Conservation (phyloP, 2,113 vertebrate genomes). For the Brachyhypopomus occidentalis region DNA sequence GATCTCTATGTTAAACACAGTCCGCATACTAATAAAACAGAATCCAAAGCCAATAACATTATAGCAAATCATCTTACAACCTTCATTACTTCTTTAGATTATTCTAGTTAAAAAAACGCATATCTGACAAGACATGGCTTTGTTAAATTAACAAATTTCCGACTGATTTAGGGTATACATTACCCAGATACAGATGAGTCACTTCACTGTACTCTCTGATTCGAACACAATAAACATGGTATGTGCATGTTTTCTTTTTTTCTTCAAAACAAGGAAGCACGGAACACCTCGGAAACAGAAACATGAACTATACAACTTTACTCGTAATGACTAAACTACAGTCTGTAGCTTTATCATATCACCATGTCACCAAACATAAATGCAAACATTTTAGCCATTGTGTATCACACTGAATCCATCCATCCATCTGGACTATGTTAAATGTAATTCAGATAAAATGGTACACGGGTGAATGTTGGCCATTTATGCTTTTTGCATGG, state of each 20-base stretch:
- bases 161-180: not conserved
- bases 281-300: constrained; percentile 13
- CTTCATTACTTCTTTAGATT: too few species aligned
- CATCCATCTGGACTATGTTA: too few species aligned
- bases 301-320: constrained; percentile 7
- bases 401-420: too few species aligned
- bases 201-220: constrained; percentile 8
- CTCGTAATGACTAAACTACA: not conserved
- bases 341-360: too few species aligned
- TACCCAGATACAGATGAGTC: constrained; percentile 47
- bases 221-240: not conserved
- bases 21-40: not conserved
- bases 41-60: too few species aligned
- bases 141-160: not conserved
- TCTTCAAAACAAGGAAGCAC: constrained; percentile 26
- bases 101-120: too few species aligned
- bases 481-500: too few species aligned
- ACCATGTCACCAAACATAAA: too few species aligned
- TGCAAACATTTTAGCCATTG: too few species aligned
- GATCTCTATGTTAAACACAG: not conserved
- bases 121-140: not conserved
- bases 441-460: too few species aligned
- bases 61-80: too few species aligned
- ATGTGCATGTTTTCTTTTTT: not conserved
- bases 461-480: too few species aligned